A percentile compares a stretch with the other conserved stretches of the same genome.
Conservation (phyloP, 1,140 invertebrate genomes). For the Aphelinus atriplicis region DNA sequence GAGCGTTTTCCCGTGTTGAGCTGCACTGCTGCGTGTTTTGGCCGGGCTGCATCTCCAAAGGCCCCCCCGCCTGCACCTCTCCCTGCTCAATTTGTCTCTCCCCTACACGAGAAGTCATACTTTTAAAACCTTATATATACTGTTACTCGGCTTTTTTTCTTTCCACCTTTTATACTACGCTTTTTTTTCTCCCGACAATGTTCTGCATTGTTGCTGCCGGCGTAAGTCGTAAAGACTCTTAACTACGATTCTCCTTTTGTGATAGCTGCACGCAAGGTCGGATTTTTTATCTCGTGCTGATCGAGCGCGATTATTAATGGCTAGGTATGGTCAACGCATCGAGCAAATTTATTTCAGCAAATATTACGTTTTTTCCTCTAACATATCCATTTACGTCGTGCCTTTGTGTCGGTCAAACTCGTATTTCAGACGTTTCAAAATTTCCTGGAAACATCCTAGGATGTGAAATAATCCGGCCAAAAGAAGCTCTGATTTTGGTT, state of each 20-base stretch:
- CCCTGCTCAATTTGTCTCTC: slow-evolving; percentile 14
- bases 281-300: neutral
- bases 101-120: slow-evolving; percentile 19
- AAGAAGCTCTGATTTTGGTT: no score
- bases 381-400: no score
- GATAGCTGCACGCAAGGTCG: slow-evolving; percentile 7
- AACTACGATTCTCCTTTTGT: slow-evolving; percentile 12
- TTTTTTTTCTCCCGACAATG: neutral
- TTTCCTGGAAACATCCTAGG: no score
- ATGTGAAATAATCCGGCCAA: no score
- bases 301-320: slow-evolving; percentile 11
- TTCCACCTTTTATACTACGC: neutral
- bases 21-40: slow-evolving; percentile 10
- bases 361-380: no score
- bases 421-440: no score
- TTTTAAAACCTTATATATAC: slow-evolving; percentile 19
- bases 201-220: slow-evolving; percentile 3
- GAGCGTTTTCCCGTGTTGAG: slow-evolving; percentile 18
- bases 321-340: no score
- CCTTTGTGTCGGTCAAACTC: no score
- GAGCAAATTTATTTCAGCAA: no score
- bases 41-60: slow-evolving; percentile 18
- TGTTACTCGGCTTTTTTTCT: slow-evolving; percentile 26
- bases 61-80: neutral
- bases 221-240: slow-evolving; percentile 22